Conservation (phyloP, 2,888 invertebrate species). For the Oscheius myriophilus region DNA sequence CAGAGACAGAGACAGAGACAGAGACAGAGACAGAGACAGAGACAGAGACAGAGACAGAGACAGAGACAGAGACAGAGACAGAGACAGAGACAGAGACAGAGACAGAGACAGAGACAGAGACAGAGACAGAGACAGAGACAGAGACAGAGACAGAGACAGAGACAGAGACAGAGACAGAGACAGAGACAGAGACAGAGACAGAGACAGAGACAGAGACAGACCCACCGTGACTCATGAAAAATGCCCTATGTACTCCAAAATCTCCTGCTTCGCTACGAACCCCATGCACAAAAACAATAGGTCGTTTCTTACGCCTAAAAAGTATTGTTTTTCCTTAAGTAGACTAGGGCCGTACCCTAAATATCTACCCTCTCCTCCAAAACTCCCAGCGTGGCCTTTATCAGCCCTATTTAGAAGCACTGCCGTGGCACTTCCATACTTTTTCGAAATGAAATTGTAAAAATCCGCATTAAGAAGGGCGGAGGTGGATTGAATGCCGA, state of each 20-base stretch:
- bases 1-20: neutral
- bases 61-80: neutral
- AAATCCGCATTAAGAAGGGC: no score
- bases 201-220: neutral
- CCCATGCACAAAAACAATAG: constrained; percentile 40
- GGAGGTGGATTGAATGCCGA: no score
- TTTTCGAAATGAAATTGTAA: no score
- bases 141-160: neutral
- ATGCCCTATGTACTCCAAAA: constrained; percentile 33
- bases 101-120: neutral
- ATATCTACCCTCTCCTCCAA: no score
- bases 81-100: neutral
- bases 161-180: neutral
- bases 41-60: neutral
- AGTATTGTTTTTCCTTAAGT: neutral
- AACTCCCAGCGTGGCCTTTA: no score
- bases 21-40: neutral
- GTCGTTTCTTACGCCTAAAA: constrained; percentile 15
- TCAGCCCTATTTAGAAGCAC: no score
- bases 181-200: neutral
- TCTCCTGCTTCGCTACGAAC: constrained; percentile 39
- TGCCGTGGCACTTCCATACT: no score
- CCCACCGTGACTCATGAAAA: constrained; percentile 22
- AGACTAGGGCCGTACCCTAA: constrained; percentile 71
- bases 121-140: neutral